Evolutionary conservation across 2,888 invertebrate species (phyloP).

Genomic region (Dinocampus coccinellae): DNA sequence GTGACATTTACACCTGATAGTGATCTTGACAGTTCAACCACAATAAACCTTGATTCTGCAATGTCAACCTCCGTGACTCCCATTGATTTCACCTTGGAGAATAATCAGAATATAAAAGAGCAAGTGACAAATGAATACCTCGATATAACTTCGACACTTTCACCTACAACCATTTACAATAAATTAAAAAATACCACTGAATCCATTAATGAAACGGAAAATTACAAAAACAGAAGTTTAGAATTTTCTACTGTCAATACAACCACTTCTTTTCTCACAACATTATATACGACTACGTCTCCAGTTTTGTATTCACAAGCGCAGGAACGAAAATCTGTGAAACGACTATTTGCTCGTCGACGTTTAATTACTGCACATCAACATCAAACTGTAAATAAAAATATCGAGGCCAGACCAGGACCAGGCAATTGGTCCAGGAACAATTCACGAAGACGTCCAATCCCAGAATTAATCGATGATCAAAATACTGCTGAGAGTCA

Average conservation of each 20-base stretch:
- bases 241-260: background rate
- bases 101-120: background rate
- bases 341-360: background rate
- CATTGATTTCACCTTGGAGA: background rate
- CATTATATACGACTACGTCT: background rate
- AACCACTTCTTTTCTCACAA: background rate
- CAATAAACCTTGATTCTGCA: background rate
- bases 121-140: background rate
- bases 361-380: background rate
- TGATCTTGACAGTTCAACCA: background rate
- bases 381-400: background rate
- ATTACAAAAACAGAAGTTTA: background rate
- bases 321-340: background rate
- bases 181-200: background rate
- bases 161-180: background rate
- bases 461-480: slow-evolving; percentile 28
- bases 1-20: background rate
- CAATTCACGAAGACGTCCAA: slow-evolving; percentile 1
- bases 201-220: background rate
- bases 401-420: background rate
- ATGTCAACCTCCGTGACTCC: background rate
- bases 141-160: background rate
- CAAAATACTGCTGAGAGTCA: slow-evolving; percentile 42
- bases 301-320: background rate
- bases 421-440: background rate